phyloP scores from a whole-genome alignment of 2,888 invertebrate species.

The Sphaeridia pumilis region DNA sequence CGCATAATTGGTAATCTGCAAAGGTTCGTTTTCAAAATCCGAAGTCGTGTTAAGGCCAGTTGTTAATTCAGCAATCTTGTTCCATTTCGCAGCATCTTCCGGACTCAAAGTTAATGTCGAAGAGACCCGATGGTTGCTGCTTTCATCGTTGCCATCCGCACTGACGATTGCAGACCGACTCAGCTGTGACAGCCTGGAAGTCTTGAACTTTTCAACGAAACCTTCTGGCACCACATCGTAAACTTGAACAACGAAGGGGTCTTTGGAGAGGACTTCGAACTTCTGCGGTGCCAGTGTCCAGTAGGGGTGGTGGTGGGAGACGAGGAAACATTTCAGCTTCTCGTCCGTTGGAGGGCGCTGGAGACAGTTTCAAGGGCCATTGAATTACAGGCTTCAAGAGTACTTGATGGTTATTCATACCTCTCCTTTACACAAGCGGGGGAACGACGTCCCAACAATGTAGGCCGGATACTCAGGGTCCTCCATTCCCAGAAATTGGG shows the following conservation, averaged over 20 bases:
- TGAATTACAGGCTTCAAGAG: no score
- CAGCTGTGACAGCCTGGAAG: neutral
- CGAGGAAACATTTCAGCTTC: neutral
- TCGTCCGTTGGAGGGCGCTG: neutral
- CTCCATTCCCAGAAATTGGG: neutral
- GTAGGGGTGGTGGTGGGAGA: neutral
- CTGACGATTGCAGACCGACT: neutral
- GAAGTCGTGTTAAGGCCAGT: neutral
- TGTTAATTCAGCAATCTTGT: neutral
- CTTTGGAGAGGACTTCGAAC: neutral
- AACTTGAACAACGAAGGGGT: neutral
- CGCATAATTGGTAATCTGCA: neutral
- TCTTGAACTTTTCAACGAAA: neutral
- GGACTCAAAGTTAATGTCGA: neutral
- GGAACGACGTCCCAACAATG: no score
- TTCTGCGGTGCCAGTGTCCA: neutral
- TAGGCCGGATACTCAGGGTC: no score
- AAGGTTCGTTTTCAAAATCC: neutral
- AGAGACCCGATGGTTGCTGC: neutral
- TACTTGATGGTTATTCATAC: no score
- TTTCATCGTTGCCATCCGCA: neutral
- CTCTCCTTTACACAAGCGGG: neutral
- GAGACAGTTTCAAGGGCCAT: no score
- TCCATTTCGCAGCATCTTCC: neutral
- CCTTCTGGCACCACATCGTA: neutral